A percentile compares a stretch with the other conserved stretches of the same genome.
Conservation (phyloP, 2,113 vertebrate species). For the Zapus hudsonius region DNA sequence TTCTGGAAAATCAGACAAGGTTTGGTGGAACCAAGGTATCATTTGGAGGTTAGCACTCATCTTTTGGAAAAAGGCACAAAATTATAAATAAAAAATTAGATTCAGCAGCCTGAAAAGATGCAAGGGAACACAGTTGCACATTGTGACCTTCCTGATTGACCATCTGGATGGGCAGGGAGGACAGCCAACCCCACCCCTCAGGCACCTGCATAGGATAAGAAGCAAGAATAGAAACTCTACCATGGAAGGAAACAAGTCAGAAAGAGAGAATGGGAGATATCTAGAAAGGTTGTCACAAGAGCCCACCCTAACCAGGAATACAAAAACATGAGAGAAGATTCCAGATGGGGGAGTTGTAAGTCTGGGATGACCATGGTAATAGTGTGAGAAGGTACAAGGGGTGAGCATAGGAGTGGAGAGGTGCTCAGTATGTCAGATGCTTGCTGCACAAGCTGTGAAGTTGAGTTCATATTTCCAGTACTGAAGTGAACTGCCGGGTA, state of each 20-base stretch:
- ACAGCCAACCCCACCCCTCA: not conserved
- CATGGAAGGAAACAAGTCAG: not conserved
- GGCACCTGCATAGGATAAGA: not conserved
- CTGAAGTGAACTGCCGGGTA: no score
- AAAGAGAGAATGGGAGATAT: not conserved
- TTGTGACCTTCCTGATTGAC: not conserved
- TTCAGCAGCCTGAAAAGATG: not conserved
- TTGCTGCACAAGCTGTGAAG: no score
- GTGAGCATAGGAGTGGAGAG: no score
- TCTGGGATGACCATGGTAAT: not conserved
- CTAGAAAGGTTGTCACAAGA: no score
- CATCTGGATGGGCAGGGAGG: not conserved
- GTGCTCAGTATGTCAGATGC: no score
- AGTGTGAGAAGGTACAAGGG: not conserved
- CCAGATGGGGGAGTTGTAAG: no score
- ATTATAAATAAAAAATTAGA: not conserved
- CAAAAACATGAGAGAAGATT: not conserved
- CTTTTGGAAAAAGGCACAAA: not conserved
- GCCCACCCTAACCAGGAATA: no score
- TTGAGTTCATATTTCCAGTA: no score
- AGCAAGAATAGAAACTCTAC: not conserved
- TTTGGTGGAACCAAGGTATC: not conserved
- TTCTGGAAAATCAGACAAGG: not conserved
- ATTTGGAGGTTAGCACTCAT: accelerated
- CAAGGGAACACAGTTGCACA: not conserved